Evolutionary conservation across 1,140 invertebrate species (phyloP), one percentile per base, ranked within the genome.

Genomic region (Antheraea mylitta): DNA sequence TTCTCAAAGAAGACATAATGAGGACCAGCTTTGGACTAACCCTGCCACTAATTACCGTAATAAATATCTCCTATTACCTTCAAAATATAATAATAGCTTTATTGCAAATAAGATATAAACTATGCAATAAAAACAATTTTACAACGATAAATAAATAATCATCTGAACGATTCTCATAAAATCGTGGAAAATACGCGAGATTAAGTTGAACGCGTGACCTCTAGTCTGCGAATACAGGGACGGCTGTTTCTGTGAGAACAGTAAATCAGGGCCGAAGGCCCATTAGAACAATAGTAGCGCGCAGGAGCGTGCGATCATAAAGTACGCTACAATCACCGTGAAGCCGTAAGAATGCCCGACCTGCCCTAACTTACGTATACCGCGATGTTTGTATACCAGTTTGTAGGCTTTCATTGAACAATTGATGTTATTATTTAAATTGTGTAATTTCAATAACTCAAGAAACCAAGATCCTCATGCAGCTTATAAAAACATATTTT

Each of bases 301-400:
- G 79, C 82, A 86, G 80, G 82, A 87, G 81, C 86, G 81, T 85
- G 79, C 81, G 79, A 85, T 87, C 86, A 82, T 90, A 89, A 86
- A 90, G 65, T 85, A 80, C 83, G 80, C 80, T 83, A 78, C 79
- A 86, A 85, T 81, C 79, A 80, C 69, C 75, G 72, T 58, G 69
- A 77, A 83, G 76, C 77, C 79, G 76, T 77, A 80, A 75, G 76
- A 81, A 81, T 78, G 71, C 77, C 74, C 81, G 85, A 86, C 80
- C 83, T 87, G 76, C 77, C 80, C 71, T 75, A 85, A 86, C 77
- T 69, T 76, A 71, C 76, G 71, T 36, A 61, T 72, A 71, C 74
- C 69, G 61, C 61, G 61, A 63, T 30, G 61, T 63, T 63, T 37
- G 61, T 13, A 30, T 37, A 30, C 37, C 61, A 63, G 61, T 63